Evolutionary conservation across 2,113 vertebrate genomes (phyloP).

Genomic region (Miniopterus natalensis): DNA sequence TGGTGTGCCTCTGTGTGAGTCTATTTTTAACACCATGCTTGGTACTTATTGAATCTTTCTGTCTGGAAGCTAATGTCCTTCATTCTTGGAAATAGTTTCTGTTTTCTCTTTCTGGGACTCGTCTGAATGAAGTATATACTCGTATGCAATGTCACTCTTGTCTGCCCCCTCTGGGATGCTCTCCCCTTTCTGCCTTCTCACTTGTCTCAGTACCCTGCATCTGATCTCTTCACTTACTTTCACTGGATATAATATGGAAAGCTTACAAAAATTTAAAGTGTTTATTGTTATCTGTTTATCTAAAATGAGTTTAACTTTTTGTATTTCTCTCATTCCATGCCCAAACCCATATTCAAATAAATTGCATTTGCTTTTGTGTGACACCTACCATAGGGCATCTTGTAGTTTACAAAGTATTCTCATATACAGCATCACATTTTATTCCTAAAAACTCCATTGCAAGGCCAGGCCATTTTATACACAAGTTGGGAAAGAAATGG

Average conservation of each 20-base stretch:
- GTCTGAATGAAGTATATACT: background rate
- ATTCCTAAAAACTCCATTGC: background rate
- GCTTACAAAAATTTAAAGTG: background rate
- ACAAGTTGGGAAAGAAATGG: background rate
- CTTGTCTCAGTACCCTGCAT: background rate
- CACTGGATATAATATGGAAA: background rate
- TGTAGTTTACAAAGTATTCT: slow-evolving; percentile 37
- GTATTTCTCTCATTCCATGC: background rate
- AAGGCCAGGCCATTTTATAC: background rate
- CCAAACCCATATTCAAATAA: background rate
- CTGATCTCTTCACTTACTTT: slow-evolving; percentile 1
- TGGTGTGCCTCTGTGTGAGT: background rate
- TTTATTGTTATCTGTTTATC: background rate
- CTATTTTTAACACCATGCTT: background rate
- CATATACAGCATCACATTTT: background rate
- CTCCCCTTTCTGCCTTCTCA: background rate
- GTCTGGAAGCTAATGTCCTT: background rate
- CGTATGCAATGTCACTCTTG: background rate
- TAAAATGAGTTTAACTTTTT: slow-evolving; percentile 9
- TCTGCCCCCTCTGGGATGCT: background rate
- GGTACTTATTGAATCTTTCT: background rate
- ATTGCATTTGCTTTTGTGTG: background rate
- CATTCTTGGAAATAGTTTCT: background rate
- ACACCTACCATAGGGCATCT: background rate
- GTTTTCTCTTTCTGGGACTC: background rate